Percentiles rank a stretch among this genome's conserved stretches.
Conservation (phyloP, 2,888 invertebrate genomes). For the Rhamphomyia laevipes region DNA sequence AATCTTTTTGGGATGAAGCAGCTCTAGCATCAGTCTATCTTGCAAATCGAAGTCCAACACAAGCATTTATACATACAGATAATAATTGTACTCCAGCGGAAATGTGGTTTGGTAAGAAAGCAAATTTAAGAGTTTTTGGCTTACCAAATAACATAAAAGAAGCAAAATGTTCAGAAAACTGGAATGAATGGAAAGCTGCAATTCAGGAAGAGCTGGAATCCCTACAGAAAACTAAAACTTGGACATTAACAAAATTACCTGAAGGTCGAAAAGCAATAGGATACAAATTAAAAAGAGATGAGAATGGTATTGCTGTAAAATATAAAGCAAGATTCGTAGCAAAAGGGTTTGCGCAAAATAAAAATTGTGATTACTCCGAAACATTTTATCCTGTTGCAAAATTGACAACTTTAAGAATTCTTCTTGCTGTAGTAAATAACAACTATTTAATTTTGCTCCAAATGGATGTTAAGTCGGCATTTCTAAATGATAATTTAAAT, state of each 20-base stretch:
- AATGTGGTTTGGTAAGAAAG: conserved; percentile 11
- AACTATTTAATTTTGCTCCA: conserved; percentile 6
- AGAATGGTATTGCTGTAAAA: neutral
- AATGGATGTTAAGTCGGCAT: conserved; percentile 10
- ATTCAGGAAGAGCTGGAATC: conserved; percentile 12
- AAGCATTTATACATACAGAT: neutral
- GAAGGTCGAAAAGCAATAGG: neutral
- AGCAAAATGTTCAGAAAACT: conserved; percentile 1
- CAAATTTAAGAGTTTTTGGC: conserved; percentile 15
- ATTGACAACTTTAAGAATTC: conserved; percentile 6
- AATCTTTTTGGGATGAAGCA: conserved; percentile 8
- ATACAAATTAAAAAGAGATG: conserved; percentile 4
- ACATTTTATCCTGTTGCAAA: conserved; percentile 12
- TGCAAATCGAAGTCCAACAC: conserved; percentile 9
- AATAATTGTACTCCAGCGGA: conserved; percentile 8
- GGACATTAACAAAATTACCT: conserved; percentile 11
- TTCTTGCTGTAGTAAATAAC: conserved; percentile 3
- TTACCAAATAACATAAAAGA: conserved; percentile 1
- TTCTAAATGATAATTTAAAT: conserved; percentile 5
- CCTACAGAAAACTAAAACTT: conserved; percentile 14
- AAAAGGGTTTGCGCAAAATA: conserved; percentile 7
- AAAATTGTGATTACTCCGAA: conserved; percentile 7
- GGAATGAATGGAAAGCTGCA: conserved; percentile 10
- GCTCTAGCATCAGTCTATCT: conserved; percentile 5
- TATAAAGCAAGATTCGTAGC: conserved; percentile 7